phyloP scores from a whole-genome alignment of 23 tunicate species.

The Trididemnum clinides region DNA sequence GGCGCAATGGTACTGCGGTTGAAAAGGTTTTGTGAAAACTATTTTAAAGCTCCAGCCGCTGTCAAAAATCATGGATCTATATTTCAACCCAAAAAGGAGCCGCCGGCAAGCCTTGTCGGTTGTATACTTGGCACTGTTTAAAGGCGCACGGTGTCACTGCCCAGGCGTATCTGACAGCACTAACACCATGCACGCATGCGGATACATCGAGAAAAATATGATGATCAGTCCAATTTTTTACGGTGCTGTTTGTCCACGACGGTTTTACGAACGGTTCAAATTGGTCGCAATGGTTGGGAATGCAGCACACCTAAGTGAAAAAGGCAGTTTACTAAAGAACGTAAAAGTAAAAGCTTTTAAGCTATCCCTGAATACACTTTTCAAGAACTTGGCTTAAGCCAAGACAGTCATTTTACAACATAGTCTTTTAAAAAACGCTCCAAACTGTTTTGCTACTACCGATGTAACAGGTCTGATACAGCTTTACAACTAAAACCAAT shows the following conservation, averaged over 20 bases:
- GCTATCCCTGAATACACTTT: no score
- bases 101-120: conserved; percentile 50
- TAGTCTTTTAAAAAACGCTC: no score
- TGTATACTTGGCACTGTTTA: conserved; percentile 73
- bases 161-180: conserved; percentile 67
- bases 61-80: not conserved
- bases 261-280: not conserved
- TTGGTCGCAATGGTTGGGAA: conserved; percentile 11
- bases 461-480: no score
- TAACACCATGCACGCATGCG: not conserved
- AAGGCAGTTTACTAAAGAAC: no score
- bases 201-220: not conserved
- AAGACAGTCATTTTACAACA: no score
- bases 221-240: not conserved
- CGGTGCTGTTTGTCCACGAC: conserved; percentile 38
- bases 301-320: conserved; percentile 46
- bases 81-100: conserved; percentile 46
- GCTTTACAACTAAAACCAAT: no score
- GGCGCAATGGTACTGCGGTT: not conserved
- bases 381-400: no score
- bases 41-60: not conserved
- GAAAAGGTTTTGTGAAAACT: no score
- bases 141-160: conserved; percentile 68
- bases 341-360: no score
- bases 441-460: no score